Evolutionary conservation across 2,888 invertebrate species (phyloP).

Genomic region (Thereva unica): DNA sequence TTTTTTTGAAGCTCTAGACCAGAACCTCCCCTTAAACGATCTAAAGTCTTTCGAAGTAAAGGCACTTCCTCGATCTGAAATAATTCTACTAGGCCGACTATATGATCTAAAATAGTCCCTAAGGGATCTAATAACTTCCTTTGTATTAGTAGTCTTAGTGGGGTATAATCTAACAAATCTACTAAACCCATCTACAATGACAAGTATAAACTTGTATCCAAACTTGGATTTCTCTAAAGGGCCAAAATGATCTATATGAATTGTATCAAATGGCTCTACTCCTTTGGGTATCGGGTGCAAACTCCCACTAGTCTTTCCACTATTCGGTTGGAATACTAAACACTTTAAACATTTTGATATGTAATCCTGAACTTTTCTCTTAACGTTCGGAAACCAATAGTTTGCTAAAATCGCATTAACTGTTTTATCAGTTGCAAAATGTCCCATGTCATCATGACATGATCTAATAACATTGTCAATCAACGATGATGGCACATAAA

Average conservation of each 20-base stretch:
- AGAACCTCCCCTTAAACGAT: no score
- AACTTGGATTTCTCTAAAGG: constrained; percentile 35
- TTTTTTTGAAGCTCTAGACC: no score
- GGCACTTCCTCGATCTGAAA: no score
- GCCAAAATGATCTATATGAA: constrained; percentile 39
- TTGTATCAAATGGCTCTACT: constrained; percentile 44
- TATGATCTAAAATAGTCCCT: no score
- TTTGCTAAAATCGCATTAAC: not conserved
- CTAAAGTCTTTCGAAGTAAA: no score
- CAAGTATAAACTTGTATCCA: no score
- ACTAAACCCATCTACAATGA: no score
- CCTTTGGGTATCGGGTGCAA: constrained; percentile 46
- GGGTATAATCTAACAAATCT: no score
- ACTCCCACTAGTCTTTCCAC: constrained; percentile 42
- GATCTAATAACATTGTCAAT: constrained; percentile 20
- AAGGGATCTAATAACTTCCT: no score
- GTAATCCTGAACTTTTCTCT: constrained; percentile 16
- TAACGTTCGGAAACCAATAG: constrained; percentile 39
- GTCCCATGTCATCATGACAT: constrained; percentile 37
- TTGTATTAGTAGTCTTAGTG: no score
- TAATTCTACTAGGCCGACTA: no score
- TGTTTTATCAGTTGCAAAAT: constrained; percentile 34
- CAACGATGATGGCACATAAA: constrained; percentile 34
- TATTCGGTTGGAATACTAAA: constrained; percentile 29
- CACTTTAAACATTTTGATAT: constrained; percentile 37